Base-by-base conservation (phyloP, 1,140 invertebrate species). In the Eurosta solidaginis region DNA sequence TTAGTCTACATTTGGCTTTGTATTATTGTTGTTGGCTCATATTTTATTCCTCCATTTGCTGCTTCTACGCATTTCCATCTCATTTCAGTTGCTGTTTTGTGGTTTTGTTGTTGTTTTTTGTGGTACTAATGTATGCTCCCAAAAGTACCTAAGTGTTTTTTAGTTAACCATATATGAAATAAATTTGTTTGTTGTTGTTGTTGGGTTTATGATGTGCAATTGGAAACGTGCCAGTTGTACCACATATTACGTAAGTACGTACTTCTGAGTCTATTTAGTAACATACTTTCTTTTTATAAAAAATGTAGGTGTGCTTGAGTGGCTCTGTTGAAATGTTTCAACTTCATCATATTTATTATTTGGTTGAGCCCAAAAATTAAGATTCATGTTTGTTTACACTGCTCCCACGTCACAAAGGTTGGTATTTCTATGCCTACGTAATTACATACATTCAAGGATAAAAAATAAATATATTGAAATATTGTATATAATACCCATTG, bases 271-370 rank as follows among this genome's bases (percentile, higher is more conserved):
- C n/a, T n/a, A n/a, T n/a, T n/a, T n/a, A n/a, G n/a, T n/a, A n/a
- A n/a, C 47, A 20, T 1, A 0, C 0, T 27, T 52, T 52, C n/a
- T n/a, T n/a, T n/a, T n/a, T n/a, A n/a, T n/a, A 12, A 29, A 1
- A 12, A 17, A 27, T 59, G 54, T 33, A 36, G 3, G 54, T 59
- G 25, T 59, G 22, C 22, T 52, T 59, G 52, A 33, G 52, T 29
- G 52, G 52, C 52, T 27, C 17, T 40, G 7, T 14, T 47, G 45
- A 40, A 52, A 68, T 68, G 59, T 68, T 40, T 36, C 59, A 68
- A 68, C 59, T 68, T 68, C 59, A 68, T 68, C 59, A 68, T 59
- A 59, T 59, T 59, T 17, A 59, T 59, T 59, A 59, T 33, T 59
- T 59, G 29, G 54, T 33, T 59, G 54, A 14, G 33, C 59, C 59